A percentile compares a stretch with the other conserved stretches of the same genome.
These are phyloP conservation scores for Sarcophaga variegata DNA, from an alignment of 2,888 invertebrate species.

Conservation along the genomic window DNA sequence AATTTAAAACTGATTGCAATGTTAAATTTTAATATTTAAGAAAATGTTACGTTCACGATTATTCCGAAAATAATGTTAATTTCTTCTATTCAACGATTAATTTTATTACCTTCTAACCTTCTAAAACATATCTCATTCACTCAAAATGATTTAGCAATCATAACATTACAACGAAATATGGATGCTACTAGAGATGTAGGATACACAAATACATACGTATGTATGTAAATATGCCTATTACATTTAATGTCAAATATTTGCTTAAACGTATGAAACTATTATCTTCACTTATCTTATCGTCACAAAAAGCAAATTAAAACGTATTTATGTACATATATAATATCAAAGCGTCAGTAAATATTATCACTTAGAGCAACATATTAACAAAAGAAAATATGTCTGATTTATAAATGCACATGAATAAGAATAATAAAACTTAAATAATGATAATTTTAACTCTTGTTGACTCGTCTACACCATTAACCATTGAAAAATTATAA, in stretches of 20 bases:
- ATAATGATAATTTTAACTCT: neutral
- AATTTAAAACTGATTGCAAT: too few relatives aligned
- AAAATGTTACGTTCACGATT: too few relatives aligned
- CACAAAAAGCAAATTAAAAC: neutral
- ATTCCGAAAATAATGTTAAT: too few relatives aligned
- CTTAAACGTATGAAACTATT: neutral
- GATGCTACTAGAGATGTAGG: too few relatives aligned
- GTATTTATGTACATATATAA: constrained; percentile 51
- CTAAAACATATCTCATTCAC: too few relatives aligned
- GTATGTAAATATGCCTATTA: neutral
- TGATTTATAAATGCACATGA: constrained; percentile 37
- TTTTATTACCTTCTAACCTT: too few relatives aligned
- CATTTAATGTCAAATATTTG: constrained; percentile 8
- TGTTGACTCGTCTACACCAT: constrained; percentile 30
- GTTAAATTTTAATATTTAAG: too few relatives aligned
- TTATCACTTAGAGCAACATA: constrained; percentile 61
- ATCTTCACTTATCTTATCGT: constrained; percentile 39
- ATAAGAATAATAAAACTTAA: too few relatives aligned
- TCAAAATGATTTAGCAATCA: too few relatives aligned
- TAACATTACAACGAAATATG: too few relatives aligned
- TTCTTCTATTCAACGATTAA: too few relatives aligned
- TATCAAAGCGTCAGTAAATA: constrained; percentile 73
- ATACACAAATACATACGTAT: too few relatives aligned
- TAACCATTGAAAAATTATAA: neutral
- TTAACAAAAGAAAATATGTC: constrained; percentile 21